phyloP scores from a whole-genome alignment of 2,113 vertebrate species.

The Toxotes jaculatrix region DNA sequence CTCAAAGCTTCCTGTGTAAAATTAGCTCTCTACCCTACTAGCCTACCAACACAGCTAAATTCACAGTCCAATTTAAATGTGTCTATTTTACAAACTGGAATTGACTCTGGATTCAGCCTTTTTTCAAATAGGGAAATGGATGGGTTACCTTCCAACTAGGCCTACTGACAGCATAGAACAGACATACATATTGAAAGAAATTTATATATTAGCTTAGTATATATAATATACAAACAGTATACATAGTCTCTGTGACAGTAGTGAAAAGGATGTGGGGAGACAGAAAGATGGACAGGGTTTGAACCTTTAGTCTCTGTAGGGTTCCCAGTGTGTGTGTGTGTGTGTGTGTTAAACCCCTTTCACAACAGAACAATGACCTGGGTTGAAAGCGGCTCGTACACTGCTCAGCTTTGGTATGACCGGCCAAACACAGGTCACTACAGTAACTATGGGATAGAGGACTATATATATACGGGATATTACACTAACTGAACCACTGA shows the following conservation, averaged over 20 bases:
- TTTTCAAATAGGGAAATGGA: constrained; percentile 24
- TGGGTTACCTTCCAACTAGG: constrained; percentile 51
- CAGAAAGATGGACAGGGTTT: constrained; percentile 12
- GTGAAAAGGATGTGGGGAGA: constrained; percentile 48
- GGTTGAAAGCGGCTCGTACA: not conserved
- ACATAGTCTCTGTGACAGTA: constrained; percentile 76
- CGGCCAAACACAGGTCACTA: constrained; percentile 21
- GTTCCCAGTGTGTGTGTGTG: constrained; percentile 33
- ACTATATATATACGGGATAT: not conserved
- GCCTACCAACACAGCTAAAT: constrained; percentile 1
- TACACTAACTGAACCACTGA: not conserved
- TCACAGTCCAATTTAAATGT: constrained; percentile 31
- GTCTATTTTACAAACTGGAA: constrained; percentile 46
- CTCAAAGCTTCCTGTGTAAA: constrained; percentile 13
- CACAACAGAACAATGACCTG: constrained; percentile 36
- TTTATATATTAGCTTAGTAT: constrained; percentile 80
- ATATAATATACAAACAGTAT: constrained; percentile 85
- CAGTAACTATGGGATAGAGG: constrained; percentile 15
- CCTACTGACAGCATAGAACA: constrained; percentile 69
- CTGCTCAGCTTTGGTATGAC: constrained; percentile 28
- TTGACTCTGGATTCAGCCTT: constrained; percentile 36
- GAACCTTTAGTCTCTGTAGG: constrained; percentile 48
- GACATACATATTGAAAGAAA: constrained; percentile 66
- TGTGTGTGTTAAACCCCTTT: constrained; percentile 30
- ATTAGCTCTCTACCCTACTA: not conserved